Evolutionary conservation across 2,113 vertebrate species (phyloP).

Genomic region (Neolamprologus fasciatus): DNA sequence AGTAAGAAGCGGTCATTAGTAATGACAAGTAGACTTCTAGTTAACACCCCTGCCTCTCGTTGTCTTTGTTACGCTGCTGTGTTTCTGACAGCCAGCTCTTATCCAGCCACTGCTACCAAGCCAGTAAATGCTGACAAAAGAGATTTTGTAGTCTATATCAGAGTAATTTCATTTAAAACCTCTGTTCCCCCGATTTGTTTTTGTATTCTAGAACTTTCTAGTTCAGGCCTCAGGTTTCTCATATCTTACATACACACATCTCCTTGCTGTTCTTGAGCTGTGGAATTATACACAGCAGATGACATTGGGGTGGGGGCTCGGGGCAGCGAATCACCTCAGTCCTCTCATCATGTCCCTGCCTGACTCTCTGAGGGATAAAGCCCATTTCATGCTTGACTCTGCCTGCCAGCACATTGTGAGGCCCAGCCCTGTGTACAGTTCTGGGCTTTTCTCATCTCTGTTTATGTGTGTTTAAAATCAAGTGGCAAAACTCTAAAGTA

Average conservation of each 20-base stretch:
- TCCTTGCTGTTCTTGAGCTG: neutral
- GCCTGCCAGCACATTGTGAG: neutral
- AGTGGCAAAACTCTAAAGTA: neutral
- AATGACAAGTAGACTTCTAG: neutral
- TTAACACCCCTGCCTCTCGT: neutral
- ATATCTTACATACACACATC: neutral
- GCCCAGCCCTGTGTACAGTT: neutral
- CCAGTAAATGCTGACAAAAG: neutral
- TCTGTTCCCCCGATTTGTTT: neutral
- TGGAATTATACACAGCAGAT: slow-evolving; percentile 33
- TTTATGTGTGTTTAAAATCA: neutral
- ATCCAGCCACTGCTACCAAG: neutral
- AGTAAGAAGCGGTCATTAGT: neutral
- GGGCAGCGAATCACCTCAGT: neutral
- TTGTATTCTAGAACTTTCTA: neutral
- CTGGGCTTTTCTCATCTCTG: neutral
- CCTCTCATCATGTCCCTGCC: slow-evolving; percentile 1
- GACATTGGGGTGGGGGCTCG: neutral
- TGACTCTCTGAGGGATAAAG: slow-evolving; percentile 14
- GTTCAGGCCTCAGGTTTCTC: neutral
- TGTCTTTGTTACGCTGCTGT: neutral
- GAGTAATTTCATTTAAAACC: neutral
- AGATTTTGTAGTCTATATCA: neutral
- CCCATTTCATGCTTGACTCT: slow-evolving; percentile 47
- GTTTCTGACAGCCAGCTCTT: neutral